Base-by-base conservation (phyloP, 2,888 invertebrate genomes). In the Linnaemya vulpina region DNA sequence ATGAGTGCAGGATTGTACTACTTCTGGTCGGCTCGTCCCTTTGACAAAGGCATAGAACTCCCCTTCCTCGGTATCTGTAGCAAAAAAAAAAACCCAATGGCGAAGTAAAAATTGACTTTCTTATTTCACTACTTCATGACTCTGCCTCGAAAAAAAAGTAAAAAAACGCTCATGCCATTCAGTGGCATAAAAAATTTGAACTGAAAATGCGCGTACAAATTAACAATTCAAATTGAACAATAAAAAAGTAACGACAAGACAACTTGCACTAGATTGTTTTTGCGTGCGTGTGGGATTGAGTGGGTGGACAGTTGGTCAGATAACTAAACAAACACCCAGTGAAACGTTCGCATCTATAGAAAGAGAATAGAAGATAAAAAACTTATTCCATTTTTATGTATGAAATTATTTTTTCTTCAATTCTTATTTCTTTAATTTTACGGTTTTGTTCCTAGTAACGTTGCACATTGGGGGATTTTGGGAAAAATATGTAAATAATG, bases 171-270 rank as follows among this genome's bases (percentile, higher is more conserved):
- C 40, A 55, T 82, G 49, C 58, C 58, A 25, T 46, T 1, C 75
- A 62, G 22, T 49, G n/a, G 25, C 76, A 68, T 60, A 49, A 49
- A 63, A 35, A 15, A 3, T 49, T 62, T 67, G 22, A 17, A 53
- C 51, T 62, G 38, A 63, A 71, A 79, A 73, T 68, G 53, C 68
- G 74, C 49, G 46, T 63, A 70, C 78, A 79, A 83, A 83, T 83
- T 83, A 79, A 83, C 83, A 83, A 83, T 83, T 79, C 58, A 79
- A 83, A 83, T 58, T 65, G 70, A 43, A 46, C 51, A 49, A 60
- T 58, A 67, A 58, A 68, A 60, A 60, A 60, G 38, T 30, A 68
- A 62, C 25, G 67, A 49, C 67, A 46, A 49, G 25, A 22, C 60
- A 68, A 22, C 40, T 77, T 77, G 58, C 60, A 20, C 17, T 30